Evolutionary conservation across 2,888 invertebrate species (phyloP).

Genomic region (Lasioglossum zephyrum): DNA sequence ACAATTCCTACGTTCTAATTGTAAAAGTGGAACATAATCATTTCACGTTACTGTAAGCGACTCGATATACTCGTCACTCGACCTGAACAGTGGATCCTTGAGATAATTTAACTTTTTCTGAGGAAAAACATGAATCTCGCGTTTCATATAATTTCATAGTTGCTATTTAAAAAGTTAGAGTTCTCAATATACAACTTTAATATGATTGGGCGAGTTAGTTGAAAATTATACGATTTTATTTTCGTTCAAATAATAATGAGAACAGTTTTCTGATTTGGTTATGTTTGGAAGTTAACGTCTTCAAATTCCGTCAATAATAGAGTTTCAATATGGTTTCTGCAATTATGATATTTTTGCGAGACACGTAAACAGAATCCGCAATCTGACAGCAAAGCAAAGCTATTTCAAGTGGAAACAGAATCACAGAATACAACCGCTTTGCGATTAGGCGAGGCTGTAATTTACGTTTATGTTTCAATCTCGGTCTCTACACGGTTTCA

Average conservation of each 20-base stretch:
- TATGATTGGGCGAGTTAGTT: neutral
- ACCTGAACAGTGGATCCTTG: neutral
- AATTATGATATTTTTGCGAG: neutral
- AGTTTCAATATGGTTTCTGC: neutral
- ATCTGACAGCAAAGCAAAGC: conserved; percentile 15
- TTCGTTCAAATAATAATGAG: neutral
- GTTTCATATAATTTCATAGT: too few relatives aligned
- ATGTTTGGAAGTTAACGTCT: neutral
- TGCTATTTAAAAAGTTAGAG: neutral
- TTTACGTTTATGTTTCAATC: conserved; percentile 76
- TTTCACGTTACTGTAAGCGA: neutral
- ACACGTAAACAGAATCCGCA: conserved; percentile 15
- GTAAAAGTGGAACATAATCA: neutral
- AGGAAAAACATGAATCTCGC: neutral
- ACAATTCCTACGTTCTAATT: neutral
- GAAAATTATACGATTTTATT: neutral
- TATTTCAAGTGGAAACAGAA: conserved; percentile 36
- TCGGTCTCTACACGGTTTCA: conserved; percentile 61
- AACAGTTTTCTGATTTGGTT: neutral
- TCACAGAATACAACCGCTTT: conserved; percentile 31
- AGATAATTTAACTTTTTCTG: neutral
- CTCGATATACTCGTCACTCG: neutral
- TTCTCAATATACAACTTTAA: neutral
- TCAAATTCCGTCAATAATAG: neutral
- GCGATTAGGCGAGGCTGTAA: conserved; percentile 60